Evolutionary conservation across 2,797 vertebrate genomes (phyloP).

Genomic region (Rhinichthys osculus): DNA sequence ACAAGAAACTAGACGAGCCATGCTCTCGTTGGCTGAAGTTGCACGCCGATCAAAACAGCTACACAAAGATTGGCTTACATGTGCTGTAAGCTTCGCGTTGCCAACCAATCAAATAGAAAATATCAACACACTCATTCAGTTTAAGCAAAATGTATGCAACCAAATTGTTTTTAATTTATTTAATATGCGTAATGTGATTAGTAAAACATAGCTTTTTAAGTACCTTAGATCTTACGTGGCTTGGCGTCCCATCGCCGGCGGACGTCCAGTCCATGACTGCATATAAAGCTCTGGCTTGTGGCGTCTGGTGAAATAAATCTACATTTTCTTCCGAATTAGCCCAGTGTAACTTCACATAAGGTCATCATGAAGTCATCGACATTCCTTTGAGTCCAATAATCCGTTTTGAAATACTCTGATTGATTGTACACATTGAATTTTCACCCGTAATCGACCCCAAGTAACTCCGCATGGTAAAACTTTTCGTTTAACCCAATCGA

Average conservation of each 20-base stretch:
- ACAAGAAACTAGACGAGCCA: neutral
- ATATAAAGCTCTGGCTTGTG: constrained; percentile 22
- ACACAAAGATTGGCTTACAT: constrained; percentile 51
- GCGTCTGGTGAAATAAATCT: constrained; percentile 27
- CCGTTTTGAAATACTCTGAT: neutral
- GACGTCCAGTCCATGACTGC: constrained; percentile 46
- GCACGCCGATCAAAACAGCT: constrained; percentile 44
- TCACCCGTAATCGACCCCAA: constrained; percentile 40
- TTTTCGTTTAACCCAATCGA: constrained; percentile 57
- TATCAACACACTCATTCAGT: neutral
- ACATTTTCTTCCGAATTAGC: constrained; percentile 34
- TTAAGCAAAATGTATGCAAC: neutral
- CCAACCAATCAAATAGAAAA: constrained; percentile 49
- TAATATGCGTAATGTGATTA: neutral
- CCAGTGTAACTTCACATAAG: neutral
- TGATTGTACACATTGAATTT: neutral
- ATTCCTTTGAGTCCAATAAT: neutral
- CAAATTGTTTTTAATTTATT: neutral
- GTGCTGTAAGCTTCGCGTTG: neutral
- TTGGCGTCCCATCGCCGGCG: constrained; percentile 22
- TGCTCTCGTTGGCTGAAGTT: constrained; percentile 54
- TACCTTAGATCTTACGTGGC: constrained; percentile 56
- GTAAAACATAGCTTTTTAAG: neutral
- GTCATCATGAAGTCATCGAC: neutral
- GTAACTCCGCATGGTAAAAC: constrained; percentile 59